Base-by-base conservation (phyloP, 2,797 vertebrate species). In the Distichodus sexfasciatus region DNA sequence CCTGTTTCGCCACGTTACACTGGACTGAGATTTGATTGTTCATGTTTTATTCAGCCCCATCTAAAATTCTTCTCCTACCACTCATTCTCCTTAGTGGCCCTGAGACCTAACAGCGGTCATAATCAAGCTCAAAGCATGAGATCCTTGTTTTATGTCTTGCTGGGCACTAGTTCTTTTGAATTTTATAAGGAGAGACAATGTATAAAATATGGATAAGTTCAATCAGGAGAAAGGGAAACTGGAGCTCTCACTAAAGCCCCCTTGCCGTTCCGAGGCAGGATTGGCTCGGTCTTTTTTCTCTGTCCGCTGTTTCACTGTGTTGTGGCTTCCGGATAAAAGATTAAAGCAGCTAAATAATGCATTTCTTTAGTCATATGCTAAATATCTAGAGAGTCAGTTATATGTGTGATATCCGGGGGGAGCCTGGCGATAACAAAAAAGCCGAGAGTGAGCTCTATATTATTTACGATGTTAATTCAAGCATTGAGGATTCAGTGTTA, bases 321-420 rank as follows among this genome's bases (percentile, higher is more conserved):
- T 59, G 36, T 41, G 36, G 23, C 55, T 59, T 59, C 33, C 11
- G 17, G 41, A 61, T 68, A 23, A 57, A 71, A 68, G 21, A 53
- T 71, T 63, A 48, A 57, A 19, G 31, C 6, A 14, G 36, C 46
- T 75, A 40, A 71, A 41, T 62, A 43, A 63, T 72, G 28, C 33
- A 66, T 66, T 24, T 15, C 53, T 31, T 54, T 10, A 38, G 63
- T 44, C 57, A 6, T 15, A 61, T 8, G 38, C 48, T 21, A 38
- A 66, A 40, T 14, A 47, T 46, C 47, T 24, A n/a, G 11, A 11
- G 7, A 54, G 19, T 35, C 26, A 54, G 12, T 24, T 55, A 36
- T 53, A 51, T 35, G 10, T 66, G 54, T 44, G 43, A 33, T 44
- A 31, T 63, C 17, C 50, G 19, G 7, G 2, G 51, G 24, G 28